Evolutionary conservation across 2,888 invertebrate species (phyloP).

Genomic region (Nudaria mundana): DNA sequence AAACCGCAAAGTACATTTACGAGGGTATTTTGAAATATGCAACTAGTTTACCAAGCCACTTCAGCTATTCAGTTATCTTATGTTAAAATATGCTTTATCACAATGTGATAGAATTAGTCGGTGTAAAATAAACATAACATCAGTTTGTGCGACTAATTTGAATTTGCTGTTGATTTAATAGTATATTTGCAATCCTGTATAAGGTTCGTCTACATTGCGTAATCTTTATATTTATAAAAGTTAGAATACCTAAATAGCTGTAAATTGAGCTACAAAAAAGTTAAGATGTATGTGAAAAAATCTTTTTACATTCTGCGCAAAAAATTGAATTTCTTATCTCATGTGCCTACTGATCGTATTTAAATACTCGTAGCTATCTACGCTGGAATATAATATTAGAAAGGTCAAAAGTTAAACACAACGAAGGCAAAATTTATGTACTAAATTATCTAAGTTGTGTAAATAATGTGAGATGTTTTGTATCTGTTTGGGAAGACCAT

Average conservation of each 20-base stretch:
- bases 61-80: constrained; percentile 32
- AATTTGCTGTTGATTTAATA: constrained; percentile 56
- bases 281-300: no score
- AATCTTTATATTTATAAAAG: no score
- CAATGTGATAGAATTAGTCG: constrained; percentile 27
- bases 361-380: no score
- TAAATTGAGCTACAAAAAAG: no score
- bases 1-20: constrained; percentile 28
- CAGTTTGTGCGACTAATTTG: constrained; percentile 44
- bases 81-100: constrained; percentile 41
- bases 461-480: constrained; percentile 43
- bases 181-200: constrained; percentile 35
- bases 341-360: no score
- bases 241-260: no score
- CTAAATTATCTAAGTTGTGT: constrained; percentile 41
- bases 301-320: no score
- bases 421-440: constrained; percentile 28
- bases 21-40: constrained; percentile 60
- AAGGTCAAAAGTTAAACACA: constrained; percentile 22
- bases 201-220: no score
- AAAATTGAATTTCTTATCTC: no score
- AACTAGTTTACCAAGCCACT: constrained; percentile 63
- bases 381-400: constrained; percentile 5
- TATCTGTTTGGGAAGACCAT: constrained; percentile 38
- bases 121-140: constrained; percentile 55